phyloP scores from a whole-genome alignment of 2,113 vertebrate genomes.

The Sardina pilchardus region DNA sequence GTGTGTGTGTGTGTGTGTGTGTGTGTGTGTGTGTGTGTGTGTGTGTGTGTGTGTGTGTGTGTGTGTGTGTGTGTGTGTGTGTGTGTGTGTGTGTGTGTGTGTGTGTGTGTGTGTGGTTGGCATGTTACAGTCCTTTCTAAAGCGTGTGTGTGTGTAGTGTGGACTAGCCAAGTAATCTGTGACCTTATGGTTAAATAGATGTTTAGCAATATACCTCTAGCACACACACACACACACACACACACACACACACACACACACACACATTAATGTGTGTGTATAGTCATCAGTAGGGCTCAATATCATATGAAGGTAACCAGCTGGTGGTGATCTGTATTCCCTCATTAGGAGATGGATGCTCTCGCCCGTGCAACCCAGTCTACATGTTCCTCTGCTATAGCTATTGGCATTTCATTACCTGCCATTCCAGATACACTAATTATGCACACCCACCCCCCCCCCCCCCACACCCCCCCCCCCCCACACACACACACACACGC shows the following conservation, averaged over 20 bases:
- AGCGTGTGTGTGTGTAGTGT: too few species aligned
- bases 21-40: constrained; percentile 2
- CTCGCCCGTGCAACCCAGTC: constrained; percentile 48
- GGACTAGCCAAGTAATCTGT: too few species aligned
- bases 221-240: too few species aligned
- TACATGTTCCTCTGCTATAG: constrained; percentile 60
- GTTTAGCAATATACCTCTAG: too few species aligned
- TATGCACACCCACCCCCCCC: constrained; percentile 46
- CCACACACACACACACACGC: too few species aligned
- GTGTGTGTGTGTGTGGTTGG: too few species aligned
- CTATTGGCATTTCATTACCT: constrained; percentile 64
- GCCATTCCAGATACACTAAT: constrained; percentile 69
- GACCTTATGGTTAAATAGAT: too few species aligned
- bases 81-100: too few species aligned
- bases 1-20: neutral
- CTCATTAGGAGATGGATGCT: neutral
- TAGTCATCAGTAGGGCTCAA: neutral
- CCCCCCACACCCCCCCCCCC: too few species aligned
- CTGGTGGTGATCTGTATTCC: neutral
- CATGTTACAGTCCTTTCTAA: too few species aligned
- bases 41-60: neutral
- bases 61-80: too few species aligned
- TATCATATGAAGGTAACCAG: neutral
- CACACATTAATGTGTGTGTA: constrained; percentile 17
- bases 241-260: constrained; percentile 23